Evolutionary conservation across 2,888 invertebrate species (phyloP).

Genomic region (Belgica antarctica): DNA sequence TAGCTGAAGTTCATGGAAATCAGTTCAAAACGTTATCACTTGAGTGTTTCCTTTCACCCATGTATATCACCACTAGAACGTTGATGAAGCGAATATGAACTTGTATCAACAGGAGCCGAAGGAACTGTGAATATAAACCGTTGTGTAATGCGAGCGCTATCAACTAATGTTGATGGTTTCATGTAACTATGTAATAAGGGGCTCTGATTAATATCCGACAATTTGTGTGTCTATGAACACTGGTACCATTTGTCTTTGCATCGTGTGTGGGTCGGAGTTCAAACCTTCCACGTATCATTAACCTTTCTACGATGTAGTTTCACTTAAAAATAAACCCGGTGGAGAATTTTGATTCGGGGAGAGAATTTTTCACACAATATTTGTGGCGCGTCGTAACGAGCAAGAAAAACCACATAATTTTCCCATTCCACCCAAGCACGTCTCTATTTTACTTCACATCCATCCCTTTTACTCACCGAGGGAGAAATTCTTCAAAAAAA

Average conservation of each 20-base stretch:
- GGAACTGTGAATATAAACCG: background rate
- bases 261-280: background rate
- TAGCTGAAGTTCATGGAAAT: too few species aligned
- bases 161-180: background rate
- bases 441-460: background rate
- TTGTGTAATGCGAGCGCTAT: conserved; percentile 2
- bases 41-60: too few species aligned
- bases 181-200: background rate
- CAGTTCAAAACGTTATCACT: too few species aligned
- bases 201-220: conserved; percentile 33
- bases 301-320: conserved; percentile 32
- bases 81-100: too few species aligned
- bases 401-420: conserved; percentile 38
- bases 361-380: conserved; percentile 41
- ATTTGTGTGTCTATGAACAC: background rate
- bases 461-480: conserved; percentile 23
- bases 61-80: too few species aligned
- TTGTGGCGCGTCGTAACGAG: conserved; percentile 33
- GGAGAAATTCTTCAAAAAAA: conserved; percentile 22
- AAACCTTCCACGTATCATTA: conserved; percentile 23
- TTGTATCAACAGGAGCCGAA: background rate
- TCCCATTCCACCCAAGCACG: background rate
- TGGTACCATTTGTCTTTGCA: background rate
- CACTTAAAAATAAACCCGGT: background rate
- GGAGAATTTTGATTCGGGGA: conserved; percentile 31